Base-by-base conservation (phyloP, 1,140 invertebrate genomes). In the Habropoda laboriosa region DNA sequence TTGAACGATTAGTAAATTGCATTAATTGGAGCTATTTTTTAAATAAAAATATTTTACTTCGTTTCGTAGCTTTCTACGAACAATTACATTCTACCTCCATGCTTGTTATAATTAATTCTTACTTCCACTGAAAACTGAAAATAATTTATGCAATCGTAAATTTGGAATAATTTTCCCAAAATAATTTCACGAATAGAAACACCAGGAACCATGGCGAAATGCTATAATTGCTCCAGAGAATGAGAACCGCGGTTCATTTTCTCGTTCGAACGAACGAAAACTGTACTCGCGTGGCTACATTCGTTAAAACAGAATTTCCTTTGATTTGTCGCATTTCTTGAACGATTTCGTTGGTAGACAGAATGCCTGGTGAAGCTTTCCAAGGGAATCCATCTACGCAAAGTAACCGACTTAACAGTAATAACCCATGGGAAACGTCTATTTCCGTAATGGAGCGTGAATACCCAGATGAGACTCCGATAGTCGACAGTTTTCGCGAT, bases 401-500 rank as follows among this genome's bases (percentile, higher is more conserved):
- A 32, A 7, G 45, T 49, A 74, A 49, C 45, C 57, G 40, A 49
- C 58, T 74, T 74, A 61, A 21, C 51, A 38, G 27, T 49, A 74
- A 74, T 60, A 74, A 49, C 57, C 58, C 42, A 51, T 7, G 21
- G n/a, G 58, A n/a, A n/a, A 49, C 27, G n/a, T 40, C 57, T 49
- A 51, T 74, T 49, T 18, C 57, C 32, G 58, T 74, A 74, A 74
- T 74, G 71, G 71, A 74, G 21, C 58, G 57, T 49, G 71, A 71
- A 71, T 42, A 58, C 58, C 68, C 38, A 12, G 18, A 40, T 21
- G 38, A 45, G 42, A 10, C 49, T 27, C 45, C 64, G 32, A 49
- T 67, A 67, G 21, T 35, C 64, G 64, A 40, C 45, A 30, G 45
- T 67, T 67, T 47, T 67, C 24, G 21, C 45, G 64, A 49, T 67